Base-by-base conservation (phyloP, 2,888 invertebrate species). In the Apamea epomidion region DNA sequence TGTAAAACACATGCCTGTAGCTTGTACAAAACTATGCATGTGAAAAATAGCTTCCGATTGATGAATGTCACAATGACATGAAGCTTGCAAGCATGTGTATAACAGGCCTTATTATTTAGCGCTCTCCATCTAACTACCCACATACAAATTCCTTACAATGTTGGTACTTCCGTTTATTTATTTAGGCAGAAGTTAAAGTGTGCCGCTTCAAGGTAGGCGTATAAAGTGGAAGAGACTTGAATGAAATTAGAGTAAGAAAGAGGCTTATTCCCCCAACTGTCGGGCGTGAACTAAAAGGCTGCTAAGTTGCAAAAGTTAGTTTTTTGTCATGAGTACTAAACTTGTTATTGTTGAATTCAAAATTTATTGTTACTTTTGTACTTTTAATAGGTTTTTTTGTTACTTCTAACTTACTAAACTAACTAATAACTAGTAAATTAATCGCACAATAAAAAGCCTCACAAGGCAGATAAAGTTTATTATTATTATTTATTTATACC, bases 221-320 rank as follows among this genome's bases (percentile, higher is more conserved):
- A 89, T 88, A 90, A 90, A 90, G 89, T 88, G 86, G 81, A 76
- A 73, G 83, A 87, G 87, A 78, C 89, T 91, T 83, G 86, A 93
- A 92, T 92, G 87, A 92, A 93, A 92, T 94, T 91, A 92, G 86
- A 90, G 86, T 85, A 91, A 90, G 91, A 89, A 94, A 93, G 91
- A 91, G 89, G 92, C 92, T 93, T 92, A 93, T 84, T 90, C 82
- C 64, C 74, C 42, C 68, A 84, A 70, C 70, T 74, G 60, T 0
- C 45, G n/a, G n/a, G 12, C 69, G 14, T 6, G 2, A 69, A 74
- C 69, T 81, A 81, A 74, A 85, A 74, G 51, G 85, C n/a, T 62
- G 29, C 0, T 70, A 83, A 74, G 74, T 83, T 64, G 10, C 64
- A 85, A 81, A 83, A 51, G 16, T 60, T 60, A 18, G 8, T 85